Evolutionary conservation across 2,113 vertebrate species (phyloP), one percentile per base, ranked within the genome.

Genomic region (Otus sunia): DNA sequence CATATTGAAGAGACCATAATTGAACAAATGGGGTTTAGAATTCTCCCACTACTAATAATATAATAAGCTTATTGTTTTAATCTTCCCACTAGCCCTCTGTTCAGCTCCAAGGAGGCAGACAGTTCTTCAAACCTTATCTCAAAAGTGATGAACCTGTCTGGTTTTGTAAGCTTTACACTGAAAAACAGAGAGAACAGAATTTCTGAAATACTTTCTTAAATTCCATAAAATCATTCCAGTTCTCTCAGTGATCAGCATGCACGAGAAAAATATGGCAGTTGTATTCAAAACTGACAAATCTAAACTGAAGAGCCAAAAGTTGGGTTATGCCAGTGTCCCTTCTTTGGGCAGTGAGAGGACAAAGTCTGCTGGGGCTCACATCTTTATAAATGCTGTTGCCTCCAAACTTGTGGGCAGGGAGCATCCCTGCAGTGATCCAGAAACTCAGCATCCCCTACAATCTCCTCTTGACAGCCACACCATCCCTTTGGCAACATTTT

Each of bases 21-120:
- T 97, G 94, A 96, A 95, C 96, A 94, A 96, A 90, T 71, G 95
- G 88, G 84, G 88, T 92, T 96, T 96, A 79, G 81, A 95, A 96
- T 91, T 95, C 89, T 96, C 94, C 66, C 94, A 85, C 90, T 74
- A 92, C 91, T 96, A 93, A 94, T 95, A 93, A 97, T 94, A 92
- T 94, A 97, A 95, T 79, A 94, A 95, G 88, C 93, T 97, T 86
- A 94, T 83, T 96, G 92, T 96, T 90, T 91, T 94, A 95, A 91
- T 96, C 88, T 96, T 95, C 95, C 86, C 72, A 76, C 81, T 73
- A 92, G 89, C 59, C 52, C 58, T 79, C 78, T 82, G 59, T 93
- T 95, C 87, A 92, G 85, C 96, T 96, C 87, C 67, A 76, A 86
- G 89, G 84, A 94, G 89, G 77, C 89, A 89, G 81, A 92, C 64